Percentiles rank a stretch among this genome's conserved stretches.
Conservation (phyloP, 2,888 invertebrate genomes). For the Rotaria sp. region DNA sequence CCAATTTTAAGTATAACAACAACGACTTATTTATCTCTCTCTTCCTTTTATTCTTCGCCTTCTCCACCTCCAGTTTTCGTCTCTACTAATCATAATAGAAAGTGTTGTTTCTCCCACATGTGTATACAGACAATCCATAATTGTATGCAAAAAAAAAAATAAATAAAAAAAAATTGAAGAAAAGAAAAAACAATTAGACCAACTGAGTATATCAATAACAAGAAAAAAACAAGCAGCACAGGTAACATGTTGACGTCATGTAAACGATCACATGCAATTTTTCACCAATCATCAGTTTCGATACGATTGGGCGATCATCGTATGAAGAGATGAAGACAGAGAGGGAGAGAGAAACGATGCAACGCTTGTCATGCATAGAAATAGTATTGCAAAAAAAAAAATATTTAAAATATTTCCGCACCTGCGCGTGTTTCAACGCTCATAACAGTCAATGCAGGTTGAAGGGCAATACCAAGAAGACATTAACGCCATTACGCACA, state of each 20-base stretch:
- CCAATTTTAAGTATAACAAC: too few species aligned
- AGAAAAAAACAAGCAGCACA: neutral
- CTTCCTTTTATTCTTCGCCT: too few species aligned
- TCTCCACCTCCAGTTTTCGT: too few species aligned
- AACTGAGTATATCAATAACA: neutral
- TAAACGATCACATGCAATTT: neutral
- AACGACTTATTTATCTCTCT: too few species aligned
- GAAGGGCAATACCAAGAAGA: neutral
- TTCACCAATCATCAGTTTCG: neutral
- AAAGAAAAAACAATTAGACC: neutral
- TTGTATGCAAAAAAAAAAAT: too few species aligned
- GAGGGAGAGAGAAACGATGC: neutral
- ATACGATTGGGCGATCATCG: neutral
- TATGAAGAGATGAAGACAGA: neutral
- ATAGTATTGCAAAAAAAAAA: neutral
- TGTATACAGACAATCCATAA: too few species aligned
- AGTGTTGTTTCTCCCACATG: neutral
- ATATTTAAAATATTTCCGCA: neutral
- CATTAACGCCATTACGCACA: neutral
- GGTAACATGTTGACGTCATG: neutral
- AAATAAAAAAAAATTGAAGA: too few species aligned
- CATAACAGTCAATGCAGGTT: conserved; percentile 5
- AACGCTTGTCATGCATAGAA: neutral
- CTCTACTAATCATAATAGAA: too few species aligned
- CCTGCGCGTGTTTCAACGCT: neutral